Evolutionary conservation across 2,113 vertebrate species (phyloP).

Genomic region (Accipiter virgatus): DNA sequence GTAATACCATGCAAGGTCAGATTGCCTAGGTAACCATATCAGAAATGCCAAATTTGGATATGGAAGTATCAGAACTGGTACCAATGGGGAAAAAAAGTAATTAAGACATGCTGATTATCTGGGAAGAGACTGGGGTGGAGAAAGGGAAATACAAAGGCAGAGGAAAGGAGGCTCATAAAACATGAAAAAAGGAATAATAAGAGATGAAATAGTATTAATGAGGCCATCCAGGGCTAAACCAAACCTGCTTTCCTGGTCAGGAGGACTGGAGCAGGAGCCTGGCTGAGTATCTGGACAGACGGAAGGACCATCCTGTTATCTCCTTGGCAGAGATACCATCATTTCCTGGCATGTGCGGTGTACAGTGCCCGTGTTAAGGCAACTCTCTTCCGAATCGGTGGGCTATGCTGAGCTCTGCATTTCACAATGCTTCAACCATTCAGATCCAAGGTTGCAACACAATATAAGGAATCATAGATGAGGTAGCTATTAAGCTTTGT

Average conservation of each 20-base stretch:
- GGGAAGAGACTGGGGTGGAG: not conserved
- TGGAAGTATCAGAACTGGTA: not conserved
- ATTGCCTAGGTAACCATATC: not conserved
- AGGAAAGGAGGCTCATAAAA: not conserved
- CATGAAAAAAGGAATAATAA: not conserved
- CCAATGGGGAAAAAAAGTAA: not conserved
- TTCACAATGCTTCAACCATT: not conserved
- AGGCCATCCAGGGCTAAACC: not conserved
- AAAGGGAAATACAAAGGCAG: not conserved
- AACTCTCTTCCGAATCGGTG: not conserved
- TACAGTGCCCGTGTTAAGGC: fast-evolving
- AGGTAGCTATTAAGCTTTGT: not conserved
- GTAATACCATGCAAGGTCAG: not conserved
- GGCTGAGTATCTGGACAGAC: fast-evolving
- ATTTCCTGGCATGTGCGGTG: fast-evolving
- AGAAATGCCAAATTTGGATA: not conserved
- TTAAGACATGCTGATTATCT: not conserved
- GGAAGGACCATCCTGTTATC: not conserved
- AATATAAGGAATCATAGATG: not conserved
- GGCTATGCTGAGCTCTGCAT: not conserved
- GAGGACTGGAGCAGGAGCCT: not conserved
- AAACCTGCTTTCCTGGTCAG: not conserved
- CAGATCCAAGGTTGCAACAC: not conserved
- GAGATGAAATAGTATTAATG: not conserved
- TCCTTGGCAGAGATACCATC: not conserved